Evolutionary conservation across 2,113 vertebrate species (phyloP).

Genomic region (Diadophis punctatus): DNA sequence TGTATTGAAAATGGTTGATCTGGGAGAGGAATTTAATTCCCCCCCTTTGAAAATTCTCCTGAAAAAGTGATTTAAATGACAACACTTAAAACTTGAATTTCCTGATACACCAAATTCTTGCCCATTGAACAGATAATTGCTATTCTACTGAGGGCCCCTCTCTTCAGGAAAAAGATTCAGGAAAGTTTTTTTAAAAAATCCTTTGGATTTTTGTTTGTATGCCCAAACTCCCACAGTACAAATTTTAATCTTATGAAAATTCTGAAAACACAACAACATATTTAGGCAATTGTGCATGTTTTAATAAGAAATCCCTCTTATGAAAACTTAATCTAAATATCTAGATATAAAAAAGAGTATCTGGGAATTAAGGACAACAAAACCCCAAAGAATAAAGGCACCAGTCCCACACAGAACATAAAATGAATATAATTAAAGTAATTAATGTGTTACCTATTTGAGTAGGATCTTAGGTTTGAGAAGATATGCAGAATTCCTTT

Average conservation of each 20-base stretch:
- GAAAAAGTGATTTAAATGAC: neutral
- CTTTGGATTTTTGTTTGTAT: neutral
- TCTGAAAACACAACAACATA: neutral
- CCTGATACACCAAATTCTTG: neutral
- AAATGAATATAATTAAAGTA: neutral
- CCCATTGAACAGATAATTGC: neutral
- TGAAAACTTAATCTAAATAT: neutral
- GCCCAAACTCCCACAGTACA: neutral
- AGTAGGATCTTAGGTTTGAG: neutral
- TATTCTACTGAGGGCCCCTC: neutral
- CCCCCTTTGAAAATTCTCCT: neutral
- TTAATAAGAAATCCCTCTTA: neutral
- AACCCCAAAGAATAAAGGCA: neutral
- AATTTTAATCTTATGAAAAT: neutral
- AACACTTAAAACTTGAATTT: neutral
- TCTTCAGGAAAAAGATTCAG: neutral
- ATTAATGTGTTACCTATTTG: neutral
- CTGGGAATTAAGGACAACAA: neutral
- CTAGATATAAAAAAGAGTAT: neutral
- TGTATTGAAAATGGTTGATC: neutral
- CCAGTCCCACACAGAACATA: neutral
- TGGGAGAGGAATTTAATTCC: neutral
- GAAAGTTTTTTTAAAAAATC: neutral
- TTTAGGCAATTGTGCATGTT: neutral
- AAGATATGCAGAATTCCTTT: neutral